phyloP scores from a whole-genome alignment of 2,888 invertebrate species.

The Lithophane socia region DNA sequence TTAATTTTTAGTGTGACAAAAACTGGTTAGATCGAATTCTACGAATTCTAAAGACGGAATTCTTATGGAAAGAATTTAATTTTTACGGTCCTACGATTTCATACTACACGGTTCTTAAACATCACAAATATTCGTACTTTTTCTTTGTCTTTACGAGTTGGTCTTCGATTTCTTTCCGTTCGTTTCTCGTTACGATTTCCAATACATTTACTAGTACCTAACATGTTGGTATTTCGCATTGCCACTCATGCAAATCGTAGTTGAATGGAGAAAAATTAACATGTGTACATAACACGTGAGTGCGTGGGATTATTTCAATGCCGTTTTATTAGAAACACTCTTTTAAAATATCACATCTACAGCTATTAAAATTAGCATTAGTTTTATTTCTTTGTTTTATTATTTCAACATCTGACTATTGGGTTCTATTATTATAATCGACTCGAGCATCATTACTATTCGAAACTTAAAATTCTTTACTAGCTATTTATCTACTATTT shows the following conservation, averaged over 20 bases:
- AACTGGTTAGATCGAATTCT: slow-evolving; percentile 6
- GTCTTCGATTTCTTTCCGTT: slow-evolving; percentile 29
- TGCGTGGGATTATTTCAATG: slow-evolving; percentile 53
- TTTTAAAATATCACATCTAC: slow-evolving; percentile 43
- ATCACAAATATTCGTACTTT: slow-evolving; percentile 31
- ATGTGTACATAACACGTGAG: slow-evolving; percentile 40
- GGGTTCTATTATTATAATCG: not conserved
- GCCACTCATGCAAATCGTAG: slow-evolving; percentile 44
- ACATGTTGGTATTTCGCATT: slow-evolving; percentile 35
- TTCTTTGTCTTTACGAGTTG: slow-evolving; percentile 19
- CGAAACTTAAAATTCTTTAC: not conserved
- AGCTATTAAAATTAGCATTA: slow-evolving; percentile 24
- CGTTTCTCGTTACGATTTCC: slow-evolving; percentile 28
- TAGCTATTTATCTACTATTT: not conserved
- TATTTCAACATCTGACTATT: not conserved
- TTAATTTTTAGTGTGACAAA: slow-evolving; percentile 13
- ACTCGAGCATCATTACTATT: not conserved
- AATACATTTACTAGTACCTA: slow-evolving; percentile 27
- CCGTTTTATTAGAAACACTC: slow-evolving; percentile 31
- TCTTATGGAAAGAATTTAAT: slow-evolving; percentile 27
- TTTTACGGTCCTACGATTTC: slow-evolving; percentile 28
- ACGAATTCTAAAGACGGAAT: not conserved
- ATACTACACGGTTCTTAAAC: slow-evolving; percentile 27
- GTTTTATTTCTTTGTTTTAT: slow-evolving; percentile 25
- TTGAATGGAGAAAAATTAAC: slow-evolving; percentile 47